Percentiles rank a stretch among this genome's conserved stretches.
Evolutionary conservation across 2,797 vertebrate genomes (phyloP).

Genomic region (Mormyrus proboscirostris): DNA sequence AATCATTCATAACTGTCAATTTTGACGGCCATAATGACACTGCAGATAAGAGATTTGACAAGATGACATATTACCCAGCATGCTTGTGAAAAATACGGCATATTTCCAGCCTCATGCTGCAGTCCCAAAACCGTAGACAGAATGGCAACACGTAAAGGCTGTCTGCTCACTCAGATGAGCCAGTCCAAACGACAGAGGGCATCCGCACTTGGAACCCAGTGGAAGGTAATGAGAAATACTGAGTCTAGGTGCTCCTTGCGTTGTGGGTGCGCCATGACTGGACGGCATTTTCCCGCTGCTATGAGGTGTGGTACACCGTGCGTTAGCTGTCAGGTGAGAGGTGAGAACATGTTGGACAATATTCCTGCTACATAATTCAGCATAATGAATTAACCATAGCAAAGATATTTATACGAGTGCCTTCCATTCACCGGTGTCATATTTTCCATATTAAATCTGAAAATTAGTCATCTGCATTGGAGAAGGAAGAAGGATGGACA

Average conservation of each 20-base stretch:
- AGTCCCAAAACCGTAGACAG: background rate
- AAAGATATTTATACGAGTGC: background rate
- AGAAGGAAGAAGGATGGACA: background rate
- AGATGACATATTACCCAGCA: background rate
- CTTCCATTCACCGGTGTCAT: background rate
- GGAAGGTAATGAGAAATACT: background rate
- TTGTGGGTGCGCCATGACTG: background rate
- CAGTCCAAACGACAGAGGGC: background rate
- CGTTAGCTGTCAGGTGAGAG: background rate
- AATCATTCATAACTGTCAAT: background rate
- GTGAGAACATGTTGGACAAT: background rate
- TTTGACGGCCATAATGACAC: background rate
- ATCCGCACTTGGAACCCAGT: background rate
- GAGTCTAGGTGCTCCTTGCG: background rate
- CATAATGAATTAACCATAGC: background rate
- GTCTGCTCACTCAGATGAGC: background rate
- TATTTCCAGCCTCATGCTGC: background rate
- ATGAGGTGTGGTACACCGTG: background rate
- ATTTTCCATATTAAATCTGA: slow-evolving; percentile 1
- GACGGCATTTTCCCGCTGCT: background rate
- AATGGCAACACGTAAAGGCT: background rate
- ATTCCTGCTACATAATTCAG: background rate
- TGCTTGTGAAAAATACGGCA: background rate
- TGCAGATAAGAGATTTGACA: background rate
- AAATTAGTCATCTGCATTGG: background rate